A percentile compares a stretch with the other conserved stretches of the same genome.
Evolutionary conservation across 2,888 invertebrate species (phyloP).

Genomic region (Acrobasis suavella): DNA sequence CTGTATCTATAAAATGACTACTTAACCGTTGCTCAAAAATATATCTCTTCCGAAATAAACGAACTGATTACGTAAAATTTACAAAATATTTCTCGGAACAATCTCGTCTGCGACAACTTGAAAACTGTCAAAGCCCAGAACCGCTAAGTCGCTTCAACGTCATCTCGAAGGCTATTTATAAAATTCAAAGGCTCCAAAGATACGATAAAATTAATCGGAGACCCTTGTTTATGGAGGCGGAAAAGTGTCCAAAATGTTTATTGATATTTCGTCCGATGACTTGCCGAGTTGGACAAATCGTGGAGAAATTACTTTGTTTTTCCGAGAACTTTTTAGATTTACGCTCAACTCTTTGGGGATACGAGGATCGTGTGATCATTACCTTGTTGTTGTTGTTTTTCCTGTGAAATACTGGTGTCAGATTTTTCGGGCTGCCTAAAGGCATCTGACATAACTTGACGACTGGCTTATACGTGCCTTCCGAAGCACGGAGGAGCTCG

Average conservation of each 20-base stretch:
- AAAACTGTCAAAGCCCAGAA: slow-evolving; percentile 20
- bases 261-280: slow-evolving; percentile 25
- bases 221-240: slow-evolving; percentile 25
- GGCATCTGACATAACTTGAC: no score
- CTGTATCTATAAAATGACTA: no score
- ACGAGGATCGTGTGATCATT: neutral
- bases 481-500: no score
- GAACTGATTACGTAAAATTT: neutral
- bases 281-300: slow-evolving; percentile 22
- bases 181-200: slow-evolving; percentile 24
- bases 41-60: neutral
- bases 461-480: no score
- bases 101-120: slow-evolving; percentile 11
- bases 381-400: no score
- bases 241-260: slow-evolving; percentile 25
- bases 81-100: slow-evolving; percentile 13
- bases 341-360: slow-evolving; percentile 19
- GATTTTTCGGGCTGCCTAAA: no score
- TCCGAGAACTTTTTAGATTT: slow-evolving; percentile 17
- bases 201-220: slow-evolving; percentile 22
- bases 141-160: slow-evolving; percentile 21
- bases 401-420: no score
- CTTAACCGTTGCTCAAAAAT: no score
- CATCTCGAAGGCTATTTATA: slow-evolving; percentile 21
- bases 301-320: slow-evolving; percentile 22